These are phyloP conservation scores for Falco cherrug DNA, from an alignment of 2,797 vertebrate species.

Conservation along the genomic window DNA sequence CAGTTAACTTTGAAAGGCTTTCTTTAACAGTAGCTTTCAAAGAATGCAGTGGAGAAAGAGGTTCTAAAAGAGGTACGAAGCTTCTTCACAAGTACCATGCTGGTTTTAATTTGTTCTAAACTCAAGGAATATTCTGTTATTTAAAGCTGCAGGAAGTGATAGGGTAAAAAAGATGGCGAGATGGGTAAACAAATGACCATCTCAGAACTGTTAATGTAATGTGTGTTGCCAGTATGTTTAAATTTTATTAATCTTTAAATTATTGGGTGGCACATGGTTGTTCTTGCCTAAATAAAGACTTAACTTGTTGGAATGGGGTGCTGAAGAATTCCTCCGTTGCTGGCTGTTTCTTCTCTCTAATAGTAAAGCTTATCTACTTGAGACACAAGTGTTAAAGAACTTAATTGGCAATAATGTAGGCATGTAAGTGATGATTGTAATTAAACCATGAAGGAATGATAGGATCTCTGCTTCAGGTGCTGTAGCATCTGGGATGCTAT, in stretches of 20 bases:
- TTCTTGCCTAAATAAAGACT: background rate
- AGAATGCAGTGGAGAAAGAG: constrained; percentile 78
- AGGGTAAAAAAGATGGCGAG: constrained; percentile 39
- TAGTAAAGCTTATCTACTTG: background rate
- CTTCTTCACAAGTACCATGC: background rate
- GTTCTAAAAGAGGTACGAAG: constrained; percentile 48
- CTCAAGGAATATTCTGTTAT: background rate
- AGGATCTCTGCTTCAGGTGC: background rate
- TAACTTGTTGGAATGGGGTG: background rate
- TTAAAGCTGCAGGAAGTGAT: constrained; percentile 64
- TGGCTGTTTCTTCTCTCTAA: background rate
- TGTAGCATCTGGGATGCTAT: background rate
- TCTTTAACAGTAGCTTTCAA: constrained; percentile 75
- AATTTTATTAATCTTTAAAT: background rate
- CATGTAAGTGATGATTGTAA: background rate
- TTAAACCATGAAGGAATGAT: background rate
- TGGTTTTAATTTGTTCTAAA: background rate
- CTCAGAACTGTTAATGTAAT: background rate
- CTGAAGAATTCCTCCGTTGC: background rate
- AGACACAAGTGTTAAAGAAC: background rate
- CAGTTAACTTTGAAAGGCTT: background rate
- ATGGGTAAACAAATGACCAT: constrained; percentile 51
- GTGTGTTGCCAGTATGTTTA: background rate
- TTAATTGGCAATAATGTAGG: background rate
- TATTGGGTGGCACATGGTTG: background rate